Base-by-base conservation (phyloP, 1,140 invertebrate genomes). In the Meloidogyne hapla region DNA sequence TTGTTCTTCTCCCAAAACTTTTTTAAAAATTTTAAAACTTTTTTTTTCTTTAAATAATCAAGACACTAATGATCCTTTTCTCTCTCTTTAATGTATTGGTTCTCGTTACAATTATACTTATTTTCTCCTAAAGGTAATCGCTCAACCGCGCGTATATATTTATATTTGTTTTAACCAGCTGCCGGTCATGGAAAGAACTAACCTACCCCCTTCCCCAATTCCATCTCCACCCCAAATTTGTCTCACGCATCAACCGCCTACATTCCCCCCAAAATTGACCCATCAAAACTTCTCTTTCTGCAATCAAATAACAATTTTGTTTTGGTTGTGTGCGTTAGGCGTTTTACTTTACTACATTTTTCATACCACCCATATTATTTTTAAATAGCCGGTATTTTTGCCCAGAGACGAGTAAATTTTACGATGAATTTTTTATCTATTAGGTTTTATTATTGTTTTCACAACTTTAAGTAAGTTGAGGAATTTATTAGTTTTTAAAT, bases 231-330 rank as follows among this genome's bases (percentile, higher is more conserved):
- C n/a, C 18, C 3, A 56, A 56, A 56, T 15, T 56, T 56, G 18
- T 56, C n/a, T 56, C 48, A 56, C 48, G 48, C 48, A 56, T 56
- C 18, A 48, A 48, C 13, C 45, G 45, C 45, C 45, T 48, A 48
- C 45, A 18, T 48, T 48, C 18, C 45, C n/a, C 45, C n/a, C 18
- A n/a, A 56, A 56, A 56, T 56, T 56, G 48, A 56, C 48, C 48
- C 48, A 56, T 56, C 48, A 56, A 56, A 56, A 18, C 12, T n/a
- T 21, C n/a, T n/a, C 18, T 21, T 56, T 56, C 12, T 13, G 13
- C 45, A 56, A 56, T 56, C 18, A 56, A 56, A 56, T 56, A 56
- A 56, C 48, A 56, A 56, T 56, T 56, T 56, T 56, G 48, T 56
- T 56, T 56, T 56, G 48, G 18, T 56, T 56, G 48, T 56, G n/a